Percentiles rank a stretch among this genome's conserved stretches.
Conservation (phyloP, 92 coral and sea anemone species). For the Meandrina meandrites region DNA sequence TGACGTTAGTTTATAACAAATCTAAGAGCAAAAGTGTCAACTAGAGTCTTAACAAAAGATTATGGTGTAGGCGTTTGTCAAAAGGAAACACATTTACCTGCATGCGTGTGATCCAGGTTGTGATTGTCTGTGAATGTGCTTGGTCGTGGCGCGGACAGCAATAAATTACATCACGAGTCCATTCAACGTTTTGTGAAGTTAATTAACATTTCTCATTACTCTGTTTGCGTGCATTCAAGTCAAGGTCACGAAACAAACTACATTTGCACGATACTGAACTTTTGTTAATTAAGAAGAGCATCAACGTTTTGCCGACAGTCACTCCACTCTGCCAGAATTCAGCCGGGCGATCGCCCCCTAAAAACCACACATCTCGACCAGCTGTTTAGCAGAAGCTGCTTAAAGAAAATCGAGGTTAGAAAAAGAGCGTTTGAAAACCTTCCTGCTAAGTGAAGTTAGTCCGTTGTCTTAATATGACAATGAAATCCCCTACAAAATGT, state of each 20-base stretch:
- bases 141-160: neutral
- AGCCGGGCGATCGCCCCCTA: neutral
- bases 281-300: slow-evolving; percentile 6
- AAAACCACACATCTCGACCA: neutral
- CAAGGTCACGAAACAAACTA: slow-evolving; percentile 24
- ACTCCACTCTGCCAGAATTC: neutral
- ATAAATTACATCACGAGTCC: neutral
- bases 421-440: neutral
- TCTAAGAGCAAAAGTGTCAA: slow-evolving; percentile 18
- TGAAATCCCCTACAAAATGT: neutral
- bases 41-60: neutral
- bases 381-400: neutral
- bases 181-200: slow-evolving; percentile 2
- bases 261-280: neutral
- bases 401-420: neutral
- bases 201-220: slow-evolving; percentile 8
- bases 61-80: neutral
- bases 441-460: too few relatives aligned
- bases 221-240: slow-evolving; percentile 5
- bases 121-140: neutral
- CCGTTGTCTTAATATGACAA: neutral
- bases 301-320: neutral
- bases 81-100: slow-evolving; percentile 16
- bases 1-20: neutral
- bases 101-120: slow-evolving; percentile 9